Percentiles rank a stretch among this genome's conserved stretches.
These are phyloP conservation scores for Pseudomyrmex pallidus DNA, from an alignment of 1,140 invertebrate genomes.

Conservation along the genomic window DNA sequence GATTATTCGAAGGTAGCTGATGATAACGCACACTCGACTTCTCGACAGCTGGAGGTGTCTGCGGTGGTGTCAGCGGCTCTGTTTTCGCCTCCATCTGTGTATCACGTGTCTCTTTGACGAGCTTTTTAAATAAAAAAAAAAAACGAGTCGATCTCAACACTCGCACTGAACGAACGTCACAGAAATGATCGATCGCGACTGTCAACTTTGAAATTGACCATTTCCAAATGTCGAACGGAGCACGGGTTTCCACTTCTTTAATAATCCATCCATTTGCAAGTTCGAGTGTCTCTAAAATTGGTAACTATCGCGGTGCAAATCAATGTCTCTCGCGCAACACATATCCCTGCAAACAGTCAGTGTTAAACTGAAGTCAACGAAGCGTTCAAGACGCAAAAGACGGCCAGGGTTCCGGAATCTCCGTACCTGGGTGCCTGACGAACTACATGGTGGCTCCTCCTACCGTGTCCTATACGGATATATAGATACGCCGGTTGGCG, in stretches of 20 bases:
- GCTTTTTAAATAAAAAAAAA: too few relatives aligned
- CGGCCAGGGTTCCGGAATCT: slow-evolving; percentile 52
- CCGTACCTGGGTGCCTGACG: slow-evolving; percentile 72
- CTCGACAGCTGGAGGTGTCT: slow-evolving; percentile 88
- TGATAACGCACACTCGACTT: slow-evolving; percentile 64
- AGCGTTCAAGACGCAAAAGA: slow-evolving; percentile 36
- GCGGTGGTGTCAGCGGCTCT: slow-evolving; percentile 88
- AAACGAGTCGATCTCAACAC: not conserved
- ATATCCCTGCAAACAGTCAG: too few relatives aligned
- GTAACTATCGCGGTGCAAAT: too few relatives aligned
- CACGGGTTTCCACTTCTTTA: too few relatives aligned
- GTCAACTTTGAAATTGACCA: too few relatives aligned
- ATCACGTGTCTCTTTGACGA: not conserved
- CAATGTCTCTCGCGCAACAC: too few relatives aligned
- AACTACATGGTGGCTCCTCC: slow-evolving; percentile 78
- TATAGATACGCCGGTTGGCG: slow-evolving; percentile 80
- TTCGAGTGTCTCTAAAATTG: too few relatives aligned
- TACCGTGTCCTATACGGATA: slow-evolving; percentile 76
- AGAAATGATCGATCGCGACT: not conserved
- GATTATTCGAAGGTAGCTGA: not conserved
- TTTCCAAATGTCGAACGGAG: too few relatives aligned
- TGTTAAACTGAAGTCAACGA: not conserved
- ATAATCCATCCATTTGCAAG: too few relatives aligned
- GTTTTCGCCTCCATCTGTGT: slow-evolving; percentile 74
- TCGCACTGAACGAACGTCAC: not conserved